Base-by-base conservation (phyloP, 2,113 vertebrate genomes). In the Polypterus bichir region DNA sequence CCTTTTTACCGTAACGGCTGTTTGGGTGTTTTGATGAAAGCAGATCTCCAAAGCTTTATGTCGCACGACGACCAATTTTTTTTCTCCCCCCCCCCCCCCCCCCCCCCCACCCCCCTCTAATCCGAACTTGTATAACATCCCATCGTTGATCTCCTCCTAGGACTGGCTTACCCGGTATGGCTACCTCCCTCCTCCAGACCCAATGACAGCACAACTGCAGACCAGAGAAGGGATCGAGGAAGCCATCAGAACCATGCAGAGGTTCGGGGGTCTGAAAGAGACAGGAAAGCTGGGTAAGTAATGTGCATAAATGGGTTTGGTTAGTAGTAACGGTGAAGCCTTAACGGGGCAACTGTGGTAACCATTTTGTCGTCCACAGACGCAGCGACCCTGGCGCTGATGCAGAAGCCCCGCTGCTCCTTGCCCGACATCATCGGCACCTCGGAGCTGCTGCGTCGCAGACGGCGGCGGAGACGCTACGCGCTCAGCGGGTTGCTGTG, bases 121-220 rank as follows among this genome's bases (percentile, higher is more conserved):
- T 4, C 27, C 44, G 54, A n/a, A 49, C 9, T n/a, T 44, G 3
- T 9, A 6, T 51, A 9, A 9, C 9, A 6, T 9, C 9, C 6
- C 9, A 51, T 51, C 9, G 2, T 58, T n/a, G 61, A 45, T 51
- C 59, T 45, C 5, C 5, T 47, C 6, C 47, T 65, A 95, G 92
- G 89, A 92, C 61, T 95, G 90, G 90, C 69, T 95, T 59, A 88
- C 84, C 56, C 83, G 90, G 47, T 95, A 91, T 46, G 92, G 92
- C 44, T 94, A 94, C 72, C 81, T 95, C 49, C 83, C 89, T 1
- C 82, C 82, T 1, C 81, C 90, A 0, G 77, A 95, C 67, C 88
- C 86, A 0, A 74, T 75, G 11, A 83, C 84, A 2, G 86, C 86
- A 4, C 77, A 72, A 65, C 82, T 94, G 61, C 89, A 87, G 73